Conservation (phyloP, 2,888 invertebrate species). For the Crematogaster levior region DNA sequence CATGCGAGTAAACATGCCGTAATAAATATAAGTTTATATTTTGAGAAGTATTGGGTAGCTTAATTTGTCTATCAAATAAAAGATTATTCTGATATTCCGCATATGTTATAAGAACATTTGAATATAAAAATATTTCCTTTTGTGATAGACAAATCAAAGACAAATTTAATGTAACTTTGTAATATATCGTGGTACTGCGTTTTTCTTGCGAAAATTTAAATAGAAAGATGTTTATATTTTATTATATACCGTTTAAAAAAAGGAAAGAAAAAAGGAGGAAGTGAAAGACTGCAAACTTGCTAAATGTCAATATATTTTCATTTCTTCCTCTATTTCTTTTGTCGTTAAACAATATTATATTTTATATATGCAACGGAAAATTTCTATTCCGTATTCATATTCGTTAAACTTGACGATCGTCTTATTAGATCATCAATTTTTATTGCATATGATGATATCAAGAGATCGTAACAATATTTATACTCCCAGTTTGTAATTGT, state of each 20-base stretch:
- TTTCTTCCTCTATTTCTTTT: not conserved
- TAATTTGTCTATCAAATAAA: not conserved
- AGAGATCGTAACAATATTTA: not conserved
- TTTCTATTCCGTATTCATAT: conserved; percentile 30
- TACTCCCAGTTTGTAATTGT: conserved; percentile 4
- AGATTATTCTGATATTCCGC: not conserved
- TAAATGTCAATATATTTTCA: not conserved
- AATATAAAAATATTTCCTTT: not conserved
- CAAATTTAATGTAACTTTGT: not conserved
- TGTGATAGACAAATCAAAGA: not conserved
- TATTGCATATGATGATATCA: not conserved
- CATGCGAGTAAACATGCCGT: not conserved
- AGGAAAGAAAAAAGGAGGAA: conserved; percentile 21
- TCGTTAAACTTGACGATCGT: not conserved
- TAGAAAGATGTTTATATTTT: conserved; percentile 63
- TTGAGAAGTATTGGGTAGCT: not conserved
- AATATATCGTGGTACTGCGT: not conserved
- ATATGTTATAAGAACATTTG: not conserved
- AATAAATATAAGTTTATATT: not conserved
- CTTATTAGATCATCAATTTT: not conserved
- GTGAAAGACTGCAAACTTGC: conserved; percentile 15
- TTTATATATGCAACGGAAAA: conserved; percentile 22
- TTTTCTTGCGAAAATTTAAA: not conserved
- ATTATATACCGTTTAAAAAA: conserved; percentile 57
- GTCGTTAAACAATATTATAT: conserved; percentile 18